These are phyloP conservation scores for Gallinago jamesoni DNA, from an alignment of 2,113 vertebrate species.

Conservation along the genomic window DNA sequence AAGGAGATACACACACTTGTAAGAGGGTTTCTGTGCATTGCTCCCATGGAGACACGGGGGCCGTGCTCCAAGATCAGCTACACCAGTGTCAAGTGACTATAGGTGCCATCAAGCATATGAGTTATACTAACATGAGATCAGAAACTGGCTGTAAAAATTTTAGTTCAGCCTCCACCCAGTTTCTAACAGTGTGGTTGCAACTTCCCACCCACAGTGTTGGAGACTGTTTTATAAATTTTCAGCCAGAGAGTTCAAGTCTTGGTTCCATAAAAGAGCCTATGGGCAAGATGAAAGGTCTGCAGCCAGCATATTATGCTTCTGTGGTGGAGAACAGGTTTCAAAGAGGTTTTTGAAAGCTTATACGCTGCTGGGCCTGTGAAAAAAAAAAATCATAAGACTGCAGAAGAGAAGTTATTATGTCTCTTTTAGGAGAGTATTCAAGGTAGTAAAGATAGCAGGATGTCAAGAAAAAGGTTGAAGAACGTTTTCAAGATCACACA, in stretches of 20 bases:
- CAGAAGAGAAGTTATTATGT: neutral
- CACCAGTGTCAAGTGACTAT: neutral
- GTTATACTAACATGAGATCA: slow-evolving; percentile 49
- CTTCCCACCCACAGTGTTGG: slow-evolving; percentile 41
- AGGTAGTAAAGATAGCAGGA: neutral
- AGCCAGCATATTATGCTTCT: neutral
- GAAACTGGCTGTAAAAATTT: slow-evolving; percentile 40
- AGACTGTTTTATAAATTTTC: neutral
- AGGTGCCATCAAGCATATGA: neutral
- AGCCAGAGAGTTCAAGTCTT: slow-evolving; percentile 8
- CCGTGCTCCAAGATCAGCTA: neutral
- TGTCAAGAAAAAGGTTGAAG: neutral
- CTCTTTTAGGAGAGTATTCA: neutral
- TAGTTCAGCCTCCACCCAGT: slow-evolving; percentile 39
- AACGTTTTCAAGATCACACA: neutral
- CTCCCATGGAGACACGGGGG: neutral
- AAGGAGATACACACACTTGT: neutral
- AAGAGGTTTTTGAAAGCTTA: neutral
- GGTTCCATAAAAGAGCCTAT: neutral
- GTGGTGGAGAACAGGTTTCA: neutral
- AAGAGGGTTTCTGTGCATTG: neutral
- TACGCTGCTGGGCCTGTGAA: neutral
- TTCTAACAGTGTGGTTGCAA: neutral
- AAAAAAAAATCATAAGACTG: neutral
- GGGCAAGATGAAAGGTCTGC: neutral